Conservation (phyloP, 1,140 invertebrate species). For the Drosophila sproati region DNA sequence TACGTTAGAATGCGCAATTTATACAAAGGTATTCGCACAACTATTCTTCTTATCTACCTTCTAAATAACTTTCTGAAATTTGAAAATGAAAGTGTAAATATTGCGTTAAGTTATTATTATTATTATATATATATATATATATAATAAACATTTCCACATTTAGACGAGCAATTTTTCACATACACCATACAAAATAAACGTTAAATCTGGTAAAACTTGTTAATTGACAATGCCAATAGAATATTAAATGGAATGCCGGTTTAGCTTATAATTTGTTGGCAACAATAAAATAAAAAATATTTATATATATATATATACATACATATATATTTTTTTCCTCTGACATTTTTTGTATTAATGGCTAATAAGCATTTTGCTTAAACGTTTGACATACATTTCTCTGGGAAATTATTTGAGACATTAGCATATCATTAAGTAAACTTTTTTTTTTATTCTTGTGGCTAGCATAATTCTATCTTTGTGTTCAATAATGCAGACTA, state of each 20-base stretch:
- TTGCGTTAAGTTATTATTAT: too few species aligned
- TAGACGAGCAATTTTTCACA: neutral
- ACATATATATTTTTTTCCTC: neutral
- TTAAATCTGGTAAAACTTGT: conserved; percentile 7
- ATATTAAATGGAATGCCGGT: conserved; percentile 24
- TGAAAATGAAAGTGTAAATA: too few species aligned
- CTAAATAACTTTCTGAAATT: neutral
- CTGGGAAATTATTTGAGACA: neutral
- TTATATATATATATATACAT: too few species aligned
- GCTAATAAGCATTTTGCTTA: neutral
- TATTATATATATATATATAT: too few species aligned
- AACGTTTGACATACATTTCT: conserved; percentile 10
- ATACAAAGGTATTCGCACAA: neutral
- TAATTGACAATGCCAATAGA: conserved; percentile 12
- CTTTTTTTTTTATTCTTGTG: too few species aligned
- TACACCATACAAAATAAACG: neutral
- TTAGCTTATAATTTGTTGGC: conserved; percentile 17
- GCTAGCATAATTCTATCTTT: too few species aligned
- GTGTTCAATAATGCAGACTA: neutral
- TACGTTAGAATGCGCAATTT: conserved; percentile 2
- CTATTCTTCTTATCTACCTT: neutral
- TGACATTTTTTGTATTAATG: neutral
- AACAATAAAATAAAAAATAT: neutral
- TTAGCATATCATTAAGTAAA: neutral
- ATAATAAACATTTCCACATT: neutral